Conservation (phyloP, 1,140 invertebrate genomes). For the Ceratina japonica region DNA sequence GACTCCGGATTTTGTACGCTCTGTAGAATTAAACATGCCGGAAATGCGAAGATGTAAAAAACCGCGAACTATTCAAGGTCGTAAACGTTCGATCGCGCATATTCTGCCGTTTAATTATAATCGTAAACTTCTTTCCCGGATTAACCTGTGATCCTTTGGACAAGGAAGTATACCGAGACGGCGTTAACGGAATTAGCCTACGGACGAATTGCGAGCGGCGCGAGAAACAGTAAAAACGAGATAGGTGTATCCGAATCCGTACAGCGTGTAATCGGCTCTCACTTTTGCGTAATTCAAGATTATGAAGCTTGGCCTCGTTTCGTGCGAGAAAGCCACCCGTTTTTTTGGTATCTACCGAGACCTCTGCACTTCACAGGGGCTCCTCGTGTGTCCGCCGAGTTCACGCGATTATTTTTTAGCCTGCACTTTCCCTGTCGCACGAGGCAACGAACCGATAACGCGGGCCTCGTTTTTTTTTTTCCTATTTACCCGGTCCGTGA, state of each 20-base stretch:
- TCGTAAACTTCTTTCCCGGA: too few relatives aligned
- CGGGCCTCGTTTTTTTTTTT: not conserved
- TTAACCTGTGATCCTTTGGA: too few relatives aligned
- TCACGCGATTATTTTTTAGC: slow-evolving; percentile 32
- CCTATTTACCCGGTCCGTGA: not conserved
- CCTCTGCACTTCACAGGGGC: slow-evolving; percentile 37
- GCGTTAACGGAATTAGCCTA: not conserved
- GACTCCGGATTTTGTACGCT: too few relatives aligned
- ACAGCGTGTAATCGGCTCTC: not conserved
- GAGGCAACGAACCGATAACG: slow-evolving; percentile 34
- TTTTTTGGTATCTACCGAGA: slow-evolving; percentile 40
- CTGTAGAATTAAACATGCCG: too few relatives aligned
- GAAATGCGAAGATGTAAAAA: too few relatives aligned
- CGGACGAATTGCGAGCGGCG: too few relatives aligned
- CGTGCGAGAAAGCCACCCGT: not conserved
- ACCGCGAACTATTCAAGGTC: too few relatives aligned
- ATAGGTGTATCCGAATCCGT: too few relatives aligned
- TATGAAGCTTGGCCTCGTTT: slow-evolving; percentile 12
- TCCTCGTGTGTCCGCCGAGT: slow-evolving; percentile 22
- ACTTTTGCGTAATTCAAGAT: slow-evolving; percentile 45
- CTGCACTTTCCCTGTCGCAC: slow-evolving; percentile 2
- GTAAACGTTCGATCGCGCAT: too few relatives aligned
- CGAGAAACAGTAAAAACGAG: not conserved
- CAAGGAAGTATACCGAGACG: too few relatives aligned
- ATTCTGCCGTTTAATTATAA: too few relatives aligned